Evolutionary conservation across 2,113 vertebrate species (phyloP), one percentile per base, ranked within the genome.

Genomic region (Anoura caudifer): DNA sequence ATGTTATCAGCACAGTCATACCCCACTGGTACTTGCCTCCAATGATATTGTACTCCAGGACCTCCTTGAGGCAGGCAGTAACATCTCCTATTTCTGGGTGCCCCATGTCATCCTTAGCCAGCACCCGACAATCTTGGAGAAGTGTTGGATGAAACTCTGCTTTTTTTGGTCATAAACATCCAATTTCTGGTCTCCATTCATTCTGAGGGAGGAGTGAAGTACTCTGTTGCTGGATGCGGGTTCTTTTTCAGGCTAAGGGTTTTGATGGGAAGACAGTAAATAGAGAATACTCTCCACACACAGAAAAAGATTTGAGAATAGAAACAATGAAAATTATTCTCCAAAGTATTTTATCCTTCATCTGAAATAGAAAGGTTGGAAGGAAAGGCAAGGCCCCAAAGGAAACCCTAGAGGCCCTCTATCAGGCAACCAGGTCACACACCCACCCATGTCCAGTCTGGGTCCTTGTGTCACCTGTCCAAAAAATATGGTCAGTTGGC

Each of bases 301-400:
- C 43, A 96, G 97, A 98, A 95, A 65, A 93, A 76, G 52, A 93
- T 56, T 3, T 72, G 0, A 3, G 63, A 95, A 22, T 11, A 26
- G 56, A 95, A 97, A 97, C 70, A 93, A 91, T 77, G 97, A 72
- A 0, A 36, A 22, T 94, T 87, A 91, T 47, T 76, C 87, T 96
- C 54, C 72, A 33, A 89, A 96, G 45, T 8, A 87, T 15, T 22
- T n/a, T 4, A 0, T 72, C 95, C 89, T 81, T 85, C 92, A 95
- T 97, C 84, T 88, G 45, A 80, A 92, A 59, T 2, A 69, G 79
- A 94, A 87, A 76, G 85, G 26, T 0, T 82, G 59, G 52, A 43
- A 50, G 52, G 76, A 84, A 72, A 80, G 56, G 94, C 41, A 14
- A n/a, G 13, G 47, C 83, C 45, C 69, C 41, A 16, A 1, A 86